These are phyloP conservation scores for Sipunculus nudus DNA, from an alignment of 2,888 invertebrate species.

Conservation along the genomic window DNA sequence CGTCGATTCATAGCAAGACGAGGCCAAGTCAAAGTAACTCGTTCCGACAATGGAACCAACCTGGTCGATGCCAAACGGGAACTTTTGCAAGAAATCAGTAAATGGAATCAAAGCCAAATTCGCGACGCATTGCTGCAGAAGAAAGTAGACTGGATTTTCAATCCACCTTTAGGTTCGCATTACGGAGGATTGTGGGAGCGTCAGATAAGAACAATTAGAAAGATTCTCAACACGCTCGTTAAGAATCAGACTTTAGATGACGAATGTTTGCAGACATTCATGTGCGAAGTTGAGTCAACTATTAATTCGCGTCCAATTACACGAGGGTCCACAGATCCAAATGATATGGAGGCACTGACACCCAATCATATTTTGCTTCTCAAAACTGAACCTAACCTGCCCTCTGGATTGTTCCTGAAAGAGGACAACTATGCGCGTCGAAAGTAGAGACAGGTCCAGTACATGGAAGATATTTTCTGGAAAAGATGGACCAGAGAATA, in stretches of 20 bases:
- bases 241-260: neutral
- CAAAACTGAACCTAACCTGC: neutral
- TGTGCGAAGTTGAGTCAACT: slow-evolving; percentile 3
- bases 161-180: slow-evolving; percentile 7
- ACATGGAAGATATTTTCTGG: slow-evolving; percentile 27
- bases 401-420: slow-evolving; percentile 21
- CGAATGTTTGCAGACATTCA: neutral
- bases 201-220: neutral
- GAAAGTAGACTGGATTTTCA: slow-evolving; percentile 3
- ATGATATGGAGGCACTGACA: neutral
- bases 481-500: slow-evolving; percentile 24
- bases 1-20: slow-evolving; percentile 6
- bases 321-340: neutral
- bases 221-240: neutral
- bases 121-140: neutral
- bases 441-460: slow-evolving; percentile 30
- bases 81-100: neutral
- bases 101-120: slow-evolving; percentile 1
- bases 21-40: neutral
- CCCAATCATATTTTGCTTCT: neutral
- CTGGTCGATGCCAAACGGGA: neutral
- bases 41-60: slow-evolving; percentile 9
- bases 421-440: slow-evolving; percentile 20
- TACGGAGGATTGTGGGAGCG: slow-evolving; percentile 4
- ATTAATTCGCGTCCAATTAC: neutral